A percentile compares a stretch with the other conserved stretches of the same genome.
Conservation (phyloP, 2,797 vertebrate species). For the Eptatretus atami region DNA sequence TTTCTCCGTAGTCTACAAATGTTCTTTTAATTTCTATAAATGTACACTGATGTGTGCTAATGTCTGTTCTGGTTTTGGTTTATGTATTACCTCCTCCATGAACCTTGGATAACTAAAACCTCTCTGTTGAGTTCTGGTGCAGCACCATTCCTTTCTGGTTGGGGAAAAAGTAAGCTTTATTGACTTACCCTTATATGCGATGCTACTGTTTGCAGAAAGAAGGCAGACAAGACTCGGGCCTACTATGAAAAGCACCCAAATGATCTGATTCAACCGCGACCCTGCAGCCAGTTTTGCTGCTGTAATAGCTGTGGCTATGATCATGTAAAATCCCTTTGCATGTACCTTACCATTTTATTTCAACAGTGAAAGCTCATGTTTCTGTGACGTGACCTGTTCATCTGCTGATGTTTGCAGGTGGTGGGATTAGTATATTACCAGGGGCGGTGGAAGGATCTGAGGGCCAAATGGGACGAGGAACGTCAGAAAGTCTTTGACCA, state of each 20-base stretch:
- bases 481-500: slow-evolving; percentile 16
- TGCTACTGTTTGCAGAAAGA: neutral
- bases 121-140: no score
- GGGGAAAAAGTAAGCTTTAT: no score
- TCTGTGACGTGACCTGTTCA: neutral
- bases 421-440: slow-evolving; percentile 53
- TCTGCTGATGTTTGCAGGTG: slow-evolving; percentile 19
- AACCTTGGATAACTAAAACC: no score
- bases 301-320: neutral
- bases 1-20: no score
- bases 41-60: no score
- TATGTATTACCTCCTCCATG: no score
- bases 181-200: no score
- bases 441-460: slow-evolving; percentile 18
- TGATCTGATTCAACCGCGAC: slow-evolving; percentile 2
- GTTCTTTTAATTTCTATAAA: no score
- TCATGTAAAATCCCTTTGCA: neutral
- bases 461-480: slow-evolving; percentile 20
- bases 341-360: no score
- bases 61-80: no score
- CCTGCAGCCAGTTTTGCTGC: neutral
- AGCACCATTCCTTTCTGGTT: no score
- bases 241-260: slow-evolving; percentile 1
- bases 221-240: neutral
- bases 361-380: neutral